Evolutionary conservation across 1,140 invertebrate genomes (phyloP).

Genomic region (Saccostrea echinata): DNA sequence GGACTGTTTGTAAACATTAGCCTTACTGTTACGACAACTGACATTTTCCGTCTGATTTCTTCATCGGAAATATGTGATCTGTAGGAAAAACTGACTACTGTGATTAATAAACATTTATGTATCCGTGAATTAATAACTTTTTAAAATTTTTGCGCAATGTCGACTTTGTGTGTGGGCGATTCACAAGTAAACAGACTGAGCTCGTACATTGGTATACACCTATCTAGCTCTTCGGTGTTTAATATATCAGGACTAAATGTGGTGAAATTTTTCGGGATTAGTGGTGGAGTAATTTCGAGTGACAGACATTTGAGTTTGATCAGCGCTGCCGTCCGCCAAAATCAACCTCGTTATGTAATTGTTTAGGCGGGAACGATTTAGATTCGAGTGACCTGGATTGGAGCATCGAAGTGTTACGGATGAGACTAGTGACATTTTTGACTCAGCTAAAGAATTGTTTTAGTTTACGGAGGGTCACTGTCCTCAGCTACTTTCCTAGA

Average conservation of each 20-base stretch:
- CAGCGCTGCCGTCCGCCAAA: background rate
- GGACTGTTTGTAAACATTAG: no score
- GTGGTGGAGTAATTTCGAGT: background rate
- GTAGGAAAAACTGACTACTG: no score
- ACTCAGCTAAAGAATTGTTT: background rate
- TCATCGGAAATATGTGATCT: no score
- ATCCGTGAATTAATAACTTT: background rate
- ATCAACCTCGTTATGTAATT: background rate
- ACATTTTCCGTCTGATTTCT: no score
- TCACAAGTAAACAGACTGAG: background rate
- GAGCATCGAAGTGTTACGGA: background rate
- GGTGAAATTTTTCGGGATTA: background rate
- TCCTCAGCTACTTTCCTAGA: background rate
- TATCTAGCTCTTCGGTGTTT: background rate
- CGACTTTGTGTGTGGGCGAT: background rate
- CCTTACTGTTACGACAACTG: no score
- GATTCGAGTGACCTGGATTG: background rate
- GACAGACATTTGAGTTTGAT: background rate
- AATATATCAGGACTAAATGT: background rate
- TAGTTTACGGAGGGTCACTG: background rate
- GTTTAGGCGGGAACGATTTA: background rate
- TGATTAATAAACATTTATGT: background rate
- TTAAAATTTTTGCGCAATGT: background rate
- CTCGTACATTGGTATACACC: background rate
- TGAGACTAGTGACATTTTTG: background rate